Percentiles rank a stretch among this genome's conserved stretches.
These are phyloP conservation scores for Xanthia icteritia DNA, from an alignment of 2,888 invertebrate species.

Conservation along the genomic window DNA sequence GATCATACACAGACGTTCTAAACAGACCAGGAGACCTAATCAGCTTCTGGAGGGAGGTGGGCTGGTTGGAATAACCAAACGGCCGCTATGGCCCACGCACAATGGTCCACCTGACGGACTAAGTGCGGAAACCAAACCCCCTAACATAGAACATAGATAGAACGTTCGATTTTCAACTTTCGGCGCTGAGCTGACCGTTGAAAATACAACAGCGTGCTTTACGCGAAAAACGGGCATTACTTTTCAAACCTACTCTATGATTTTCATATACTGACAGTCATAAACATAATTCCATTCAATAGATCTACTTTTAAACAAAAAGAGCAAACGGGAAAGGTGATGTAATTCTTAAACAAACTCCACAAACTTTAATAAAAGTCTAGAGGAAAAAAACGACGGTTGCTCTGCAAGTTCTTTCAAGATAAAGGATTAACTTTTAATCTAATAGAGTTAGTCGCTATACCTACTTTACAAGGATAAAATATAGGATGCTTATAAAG, in stretches of 20 bases:
- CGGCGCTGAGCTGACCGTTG: rapidly evolving
- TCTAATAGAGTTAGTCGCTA: conserved; percentile 9
- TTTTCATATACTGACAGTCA: not conserved
- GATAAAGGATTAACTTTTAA: conserved; percentile 40
- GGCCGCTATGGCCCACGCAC: too few species aligned
- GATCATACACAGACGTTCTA: too few species aligned
- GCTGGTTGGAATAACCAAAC: too few species aligned
- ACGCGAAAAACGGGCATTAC: not conserved
- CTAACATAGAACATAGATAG: too few species aligned
- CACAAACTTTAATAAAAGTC: conserved; percentile 17
- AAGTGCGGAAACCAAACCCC: too few species aligned
- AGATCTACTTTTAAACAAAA: conserved; percentile 15
- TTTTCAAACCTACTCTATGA: not conserved
- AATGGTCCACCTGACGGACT: too few species aligned
- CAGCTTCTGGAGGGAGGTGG: too few species aligned
- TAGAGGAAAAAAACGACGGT: conserved; percentile 26
- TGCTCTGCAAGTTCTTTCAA: conserved; percentile 11
- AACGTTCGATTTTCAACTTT: not conserved
- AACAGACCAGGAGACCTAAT: too few species aligned
- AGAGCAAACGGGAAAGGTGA: not conserved
- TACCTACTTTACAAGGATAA: conserved; percentile 1
- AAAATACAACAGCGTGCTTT: not conserved
- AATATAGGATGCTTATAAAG: not conserved
- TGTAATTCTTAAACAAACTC: conserved; percentile 20
- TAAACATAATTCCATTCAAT: not conserved